Conservation (phyloP, 2,888 invertebrate species). For the Lepidocyrtinus sp. region DNA sequence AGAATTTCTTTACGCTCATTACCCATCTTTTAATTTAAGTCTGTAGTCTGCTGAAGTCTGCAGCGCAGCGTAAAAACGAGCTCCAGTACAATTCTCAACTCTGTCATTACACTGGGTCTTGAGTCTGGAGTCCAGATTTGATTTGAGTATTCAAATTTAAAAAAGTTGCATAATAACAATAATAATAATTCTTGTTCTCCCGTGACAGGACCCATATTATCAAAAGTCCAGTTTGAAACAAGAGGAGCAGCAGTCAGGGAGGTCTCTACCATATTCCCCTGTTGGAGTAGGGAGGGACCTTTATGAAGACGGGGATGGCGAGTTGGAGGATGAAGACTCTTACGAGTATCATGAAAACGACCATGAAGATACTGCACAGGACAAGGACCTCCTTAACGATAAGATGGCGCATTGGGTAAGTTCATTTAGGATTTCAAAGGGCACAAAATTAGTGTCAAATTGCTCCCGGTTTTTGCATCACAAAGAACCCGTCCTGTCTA, state of each 20-base stretch:
- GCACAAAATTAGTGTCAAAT: background rate
- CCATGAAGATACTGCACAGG: constrained; percentile 31
- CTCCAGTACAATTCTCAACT: too few relatives aligned
- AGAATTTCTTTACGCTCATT: constrained; percentile 3
- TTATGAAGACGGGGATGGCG: constrained; percentile 53
- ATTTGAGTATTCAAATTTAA: background rate
- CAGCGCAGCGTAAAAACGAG: too few relatives aligned
- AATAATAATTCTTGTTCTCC: background rate
- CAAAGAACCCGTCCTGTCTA: background rate
- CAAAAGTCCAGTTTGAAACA: constrained; percentile 4
- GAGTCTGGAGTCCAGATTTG: background rate
- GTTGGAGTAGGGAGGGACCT: constrained; percentile 48
- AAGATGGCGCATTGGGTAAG: constrained; percentile 65
- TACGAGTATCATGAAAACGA: constrained; percentile 62
- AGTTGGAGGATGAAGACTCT: constrained; percentile 59
- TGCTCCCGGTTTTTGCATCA: background rate
- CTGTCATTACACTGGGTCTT: too few relatives aligned
- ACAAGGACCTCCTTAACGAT: constrained; percentile 60
- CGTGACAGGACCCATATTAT: constrained; percentile 1
- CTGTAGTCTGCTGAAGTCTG: too few relatives aligned
- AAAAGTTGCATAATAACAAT: background rate
- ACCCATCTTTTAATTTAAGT: background rate
- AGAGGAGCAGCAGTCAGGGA: background rate
- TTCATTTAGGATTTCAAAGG: background rate
- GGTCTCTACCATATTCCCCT: constrained; percentile 17